Percentiles rank a stretch among this genome's conserved stretches.
Conservation (phyloP, 1,140 invertebrate species). For the Ptiloglossa arizonensis region DNA sequence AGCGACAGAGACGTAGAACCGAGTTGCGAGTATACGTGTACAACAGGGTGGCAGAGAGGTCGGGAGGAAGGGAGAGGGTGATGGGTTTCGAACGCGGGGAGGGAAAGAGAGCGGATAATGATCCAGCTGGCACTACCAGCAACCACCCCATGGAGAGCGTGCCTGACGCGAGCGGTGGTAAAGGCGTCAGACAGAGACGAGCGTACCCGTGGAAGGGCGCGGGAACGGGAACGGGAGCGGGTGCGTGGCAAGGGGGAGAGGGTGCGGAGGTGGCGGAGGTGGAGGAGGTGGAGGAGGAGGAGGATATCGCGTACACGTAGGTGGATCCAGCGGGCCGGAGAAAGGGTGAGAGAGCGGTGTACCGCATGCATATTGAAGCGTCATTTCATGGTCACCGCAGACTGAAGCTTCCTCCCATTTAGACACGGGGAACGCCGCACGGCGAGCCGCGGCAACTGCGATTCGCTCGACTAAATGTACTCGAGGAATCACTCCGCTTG, state of each 20-base stretch:
- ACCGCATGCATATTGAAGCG: slow-evolving; percentile 72
- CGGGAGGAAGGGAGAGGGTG: neutral
- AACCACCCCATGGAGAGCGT: slow-evolving; percentile 54
- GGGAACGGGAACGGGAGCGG: no score
- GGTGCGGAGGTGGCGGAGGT: neutral
- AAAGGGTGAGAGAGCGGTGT: slow-evolving; percentile 64
- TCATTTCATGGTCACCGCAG: slow-evolving; percentile 74
- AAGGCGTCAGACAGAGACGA: slow-evolving; percentile 4
- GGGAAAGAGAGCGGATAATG: slow-evolving; percentile 62
- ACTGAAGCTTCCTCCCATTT: slow-evolving; percentile 56
- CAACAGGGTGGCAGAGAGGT: neutral
- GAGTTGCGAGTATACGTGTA: slow-evolving; percentile 1
- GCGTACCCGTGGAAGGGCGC: neutral
- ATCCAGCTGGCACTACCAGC: slow-evolving; percentile 60
- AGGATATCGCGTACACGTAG: slow-evolving; percentile 30
- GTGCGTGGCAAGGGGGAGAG: no score
- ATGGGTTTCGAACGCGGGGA: slow-evolving; percentile 29
- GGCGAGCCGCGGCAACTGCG: neutral
- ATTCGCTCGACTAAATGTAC: slow-evolving; percentile 41
- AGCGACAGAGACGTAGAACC: neutral
- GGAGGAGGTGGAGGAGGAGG: neutral
- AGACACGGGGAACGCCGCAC: slow-evolving; percentile 16
- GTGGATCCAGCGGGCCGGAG: slow-evolving; percentile 31
- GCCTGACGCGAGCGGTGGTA: slow-evolving; percentile 34
- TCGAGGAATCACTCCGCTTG: slow-evolving; percentile 20